These are phyloP conservation scores for Apostichopus parvimensis DNA, from an alignment of 35 echinoderm and acorn worm species.

Conservation along the genomic window DNA sequence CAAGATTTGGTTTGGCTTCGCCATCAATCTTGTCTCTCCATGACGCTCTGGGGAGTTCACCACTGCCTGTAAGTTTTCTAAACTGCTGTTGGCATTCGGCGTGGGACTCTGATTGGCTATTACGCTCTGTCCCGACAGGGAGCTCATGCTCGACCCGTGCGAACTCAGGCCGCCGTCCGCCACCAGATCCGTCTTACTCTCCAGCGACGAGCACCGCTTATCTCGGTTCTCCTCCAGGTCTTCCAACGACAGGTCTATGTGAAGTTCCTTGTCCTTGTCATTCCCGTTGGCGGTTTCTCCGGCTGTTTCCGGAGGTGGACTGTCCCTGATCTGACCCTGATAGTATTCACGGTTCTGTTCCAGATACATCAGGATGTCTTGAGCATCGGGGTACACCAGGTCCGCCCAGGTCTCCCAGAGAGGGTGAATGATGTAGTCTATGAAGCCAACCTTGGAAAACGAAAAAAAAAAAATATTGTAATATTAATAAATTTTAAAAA, in stretches of 20 bases:
- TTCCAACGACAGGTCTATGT: conserved; percentile 76
- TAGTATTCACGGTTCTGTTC: conserved; percentile 96
- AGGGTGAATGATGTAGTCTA: conserved; percentile 95
- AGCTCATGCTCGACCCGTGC: conserved; percentile 54
- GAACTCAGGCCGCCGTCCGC: conserved; percentile 43
- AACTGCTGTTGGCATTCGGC: conserved; percentile 14
- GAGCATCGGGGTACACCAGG: conserved; percentile 93
- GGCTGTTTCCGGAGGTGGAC: conserved; percentile 69
- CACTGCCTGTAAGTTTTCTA: conserved; percentile 23
- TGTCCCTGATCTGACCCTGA: conserved; percentile 81
- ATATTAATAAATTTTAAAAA: too few species aligned
- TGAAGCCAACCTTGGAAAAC: conserved; percentile 86
- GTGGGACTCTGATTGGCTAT: conserved; percentile 49
- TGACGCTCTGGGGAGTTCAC: neutral
- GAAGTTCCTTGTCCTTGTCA: conserved; percentile 72
- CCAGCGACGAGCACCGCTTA: conserved; percentile 33
- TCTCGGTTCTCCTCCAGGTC: conserved; percentile 56
- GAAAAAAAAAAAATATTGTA: neutral
- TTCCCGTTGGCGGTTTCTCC: conserved; percentile 34
- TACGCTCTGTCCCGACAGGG: conserved; percentile 50
- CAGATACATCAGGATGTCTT: conserved; percentile 85
- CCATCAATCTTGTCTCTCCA: neutral
- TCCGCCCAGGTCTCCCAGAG: conserved; percentile 99
- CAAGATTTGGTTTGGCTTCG: neutral
- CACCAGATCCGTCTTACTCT: conserved; percentile 35